Evolutionary conservation across 2,797 vertebrate genomes (phyloP).

Genomic region (Microtus agrestis): DNA sequence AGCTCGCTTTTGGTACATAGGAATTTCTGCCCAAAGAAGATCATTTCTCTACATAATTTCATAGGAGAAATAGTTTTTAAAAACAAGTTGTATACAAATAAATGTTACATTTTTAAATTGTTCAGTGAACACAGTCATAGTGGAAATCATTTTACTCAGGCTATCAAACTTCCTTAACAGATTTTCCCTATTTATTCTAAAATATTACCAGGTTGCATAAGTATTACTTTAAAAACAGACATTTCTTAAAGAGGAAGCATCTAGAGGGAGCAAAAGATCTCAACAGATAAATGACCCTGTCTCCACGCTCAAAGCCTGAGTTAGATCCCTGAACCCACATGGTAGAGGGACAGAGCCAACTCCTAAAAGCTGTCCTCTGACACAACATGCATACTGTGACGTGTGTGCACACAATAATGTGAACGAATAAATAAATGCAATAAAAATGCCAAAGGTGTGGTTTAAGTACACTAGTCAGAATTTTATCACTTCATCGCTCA

Average conservation of each 20-base stretch:
- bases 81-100: slow-evolving; percentile 1
- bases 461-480: not conserved
- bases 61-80: not conserved
- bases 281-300: not conserved
- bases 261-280: not conserved
- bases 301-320: not conserved
- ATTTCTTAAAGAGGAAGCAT: not conserved
- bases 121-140: slow-evolving; percentile 22
- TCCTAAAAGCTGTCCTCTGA: not conserved
- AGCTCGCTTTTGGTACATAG: not conserved
- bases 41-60: slow-evolving; percentile 48
- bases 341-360: not conserved
- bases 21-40: slow-evolving; percentile 26
- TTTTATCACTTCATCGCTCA: slow-evolving; percentile 26
- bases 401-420: not conserved
- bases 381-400: not conserved
- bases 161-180: slow-evolving; percentile 37
- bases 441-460: not conserved
- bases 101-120: slow-evolving; percentile 42
- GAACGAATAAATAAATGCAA: no score
- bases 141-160: slow-evolving; percentile 6
- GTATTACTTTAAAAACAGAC: not conserved
- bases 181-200: slow-evolving; percentile 31
- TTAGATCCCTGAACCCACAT: not conserved
- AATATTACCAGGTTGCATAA: not conserved